These are phyloP conservation scores for Drosophila watanabei DNA, from an alignment of 1,140 invertebrate species.

Conservation along the genomic window DNA sequence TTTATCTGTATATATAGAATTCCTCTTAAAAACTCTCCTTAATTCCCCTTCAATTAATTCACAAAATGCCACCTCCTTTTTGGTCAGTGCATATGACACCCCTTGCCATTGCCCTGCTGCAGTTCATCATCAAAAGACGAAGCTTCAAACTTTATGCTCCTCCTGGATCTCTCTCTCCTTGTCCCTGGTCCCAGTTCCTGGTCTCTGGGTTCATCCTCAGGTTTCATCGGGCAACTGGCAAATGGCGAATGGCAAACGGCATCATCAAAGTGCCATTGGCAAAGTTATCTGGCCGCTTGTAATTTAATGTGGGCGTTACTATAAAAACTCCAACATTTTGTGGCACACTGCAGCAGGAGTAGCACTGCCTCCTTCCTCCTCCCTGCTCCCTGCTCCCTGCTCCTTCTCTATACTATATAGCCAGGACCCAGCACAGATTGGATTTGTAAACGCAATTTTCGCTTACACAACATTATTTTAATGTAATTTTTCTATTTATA, in stretches of 20 bases:
- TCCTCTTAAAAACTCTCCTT: not conserved
- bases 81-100: not conserved
- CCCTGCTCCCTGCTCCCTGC: too few species aligned
- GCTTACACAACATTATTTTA: constrained; percentile 63
- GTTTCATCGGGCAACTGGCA: constrained; percentile 19
- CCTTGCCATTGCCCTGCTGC: not conserved
- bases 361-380: not conserved
- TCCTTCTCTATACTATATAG: not conserved
- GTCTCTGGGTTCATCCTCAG: constrained; percentile 7
- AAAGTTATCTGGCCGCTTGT: constrained; percentile 62
- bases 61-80: not conserved
- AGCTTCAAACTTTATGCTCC: constrained; percentile 32
- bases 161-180: not conserved
- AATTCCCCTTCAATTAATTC: not conserved
- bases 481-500: constrained; percentile 58
- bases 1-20: not conserved
- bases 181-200: too few species aligned
- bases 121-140: constrained; percentile 46
- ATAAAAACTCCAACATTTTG: constrained; percentile 54
- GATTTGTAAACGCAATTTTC: constrained; percentile 63
- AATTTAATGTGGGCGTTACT: constrained; percentile 73
- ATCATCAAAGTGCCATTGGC: constrained; percentile 58
- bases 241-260: constrained; percentile 47
- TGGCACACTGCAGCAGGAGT: constrained; percentile 18
- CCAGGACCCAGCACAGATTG: constrained; percentile 41